Conservation (phyloP, 2,888 invertebrate species). For the Dicyrtomina minuta region DNA sequence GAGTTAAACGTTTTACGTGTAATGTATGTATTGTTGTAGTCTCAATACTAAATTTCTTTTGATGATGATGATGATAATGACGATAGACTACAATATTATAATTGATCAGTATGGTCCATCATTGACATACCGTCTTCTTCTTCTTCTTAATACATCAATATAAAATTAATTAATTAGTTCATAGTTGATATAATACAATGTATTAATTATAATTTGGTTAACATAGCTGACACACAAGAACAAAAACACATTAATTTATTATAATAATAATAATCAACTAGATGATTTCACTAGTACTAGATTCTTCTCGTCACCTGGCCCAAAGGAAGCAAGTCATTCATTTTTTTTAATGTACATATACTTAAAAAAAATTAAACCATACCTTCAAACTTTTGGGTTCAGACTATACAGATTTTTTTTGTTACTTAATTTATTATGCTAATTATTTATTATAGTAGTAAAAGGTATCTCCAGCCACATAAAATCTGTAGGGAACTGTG, state of each 20-base stretch:
- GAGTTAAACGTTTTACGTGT: too few relatives aligned
- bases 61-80: constrained; percentile 3
- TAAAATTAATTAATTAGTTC: background rate
- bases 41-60: constrained; percentile 4
- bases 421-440: background rate
- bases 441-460: background rate
- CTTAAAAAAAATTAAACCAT: constrained; percentile 3
- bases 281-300: constrained; percentile 29
- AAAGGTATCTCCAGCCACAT: constrained; percentile 15
- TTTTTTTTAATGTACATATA: constrained; percentile 14
- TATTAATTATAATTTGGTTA: constrained; percentile 14
- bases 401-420: constrained; percentile 17
- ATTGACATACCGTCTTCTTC: background rate
- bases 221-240: constrained; percentile 14
- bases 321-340: constrained; percentile 30
- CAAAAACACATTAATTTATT: background rate
- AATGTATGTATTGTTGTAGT: background rate
- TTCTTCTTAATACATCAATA: constrained; percentile 1
- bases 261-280: constrained; percentile 17
- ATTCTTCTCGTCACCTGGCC: constrained; percentile 29
- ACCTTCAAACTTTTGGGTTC: constrained; percentile 13
- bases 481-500: too few relatives aligned
- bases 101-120: too few relatives aligned
- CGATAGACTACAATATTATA: background rate
- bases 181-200: background rate